phyloP scores from a whole-genome alignment of 2,113 vertebrate genomes.

The Aplodontia rufa region DNA sequence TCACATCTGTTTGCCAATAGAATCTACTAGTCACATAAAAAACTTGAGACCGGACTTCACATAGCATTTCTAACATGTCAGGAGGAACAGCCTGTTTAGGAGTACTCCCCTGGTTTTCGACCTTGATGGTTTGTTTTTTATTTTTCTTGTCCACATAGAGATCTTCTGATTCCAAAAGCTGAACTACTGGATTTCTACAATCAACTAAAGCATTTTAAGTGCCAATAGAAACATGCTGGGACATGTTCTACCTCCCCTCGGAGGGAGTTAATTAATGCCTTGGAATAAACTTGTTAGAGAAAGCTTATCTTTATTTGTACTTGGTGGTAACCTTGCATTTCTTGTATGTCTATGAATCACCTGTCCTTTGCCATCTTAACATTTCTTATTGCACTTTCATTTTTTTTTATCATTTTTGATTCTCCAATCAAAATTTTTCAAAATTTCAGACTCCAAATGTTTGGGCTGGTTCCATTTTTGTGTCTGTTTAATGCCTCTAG shows the following conservation, averaged over 20 bases:
- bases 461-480: not conserved
- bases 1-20: not conserved
- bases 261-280: not conserved
- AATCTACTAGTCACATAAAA: not conserved
- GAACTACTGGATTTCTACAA: not conserved
- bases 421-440: not conserved
- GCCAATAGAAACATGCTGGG: not conserved
- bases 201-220: not conserved
- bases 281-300: not conserved
- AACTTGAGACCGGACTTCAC: not conserved
- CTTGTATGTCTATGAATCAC: not conserved
- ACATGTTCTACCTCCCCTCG: not conserved
- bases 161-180: not conserved
- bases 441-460: not conserved
- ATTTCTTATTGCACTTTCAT: not conserved
- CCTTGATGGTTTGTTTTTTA: not conserved
- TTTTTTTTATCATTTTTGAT: not conserved
- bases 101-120: not conserved
- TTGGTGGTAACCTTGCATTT: not conserved
- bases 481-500: not conserved
- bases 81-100: not conserved
- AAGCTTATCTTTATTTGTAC: not conserved
- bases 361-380: not conserved
- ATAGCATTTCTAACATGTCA: not conserved
- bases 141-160: not conserved